phyloP scores from a whole-genome alignment of 2,888 invertebrate species.

The Exocentrus adspersus region DNA sequence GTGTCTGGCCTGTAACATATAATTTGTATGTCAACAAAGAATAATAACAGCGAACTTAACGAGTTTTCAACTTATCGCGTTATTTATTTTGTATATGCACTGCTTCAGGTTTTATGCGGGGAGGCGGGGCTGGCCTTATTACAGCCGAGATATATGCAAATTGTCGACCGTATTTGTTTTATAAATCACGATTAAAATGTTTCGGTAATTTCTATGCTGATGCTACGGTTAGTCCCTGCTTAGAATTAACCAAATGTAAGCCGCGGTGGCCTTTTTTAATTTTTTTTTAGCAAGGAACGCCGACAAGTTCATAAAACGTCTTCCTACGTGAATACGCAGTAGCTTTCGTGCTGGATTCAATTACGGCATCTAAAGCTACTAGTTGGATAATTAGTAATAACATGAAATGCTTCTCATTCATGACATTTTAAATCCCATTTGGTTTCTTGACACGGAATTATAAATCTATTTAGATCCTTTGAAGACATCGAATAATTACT shows the following conservation, averaged over 20 bases:
- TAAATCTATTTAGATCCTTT: no score
- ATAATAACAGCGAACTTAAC: conserved; percentile 62
- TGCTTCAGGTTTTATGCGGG: conserved; percentile 46
- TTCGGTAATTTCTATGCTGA: conserved; percentile 38
- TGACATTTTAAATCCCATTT: background rate
- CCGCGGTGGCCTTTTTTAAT: conserved; percentile 31
- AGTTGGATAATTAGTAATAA: no score
- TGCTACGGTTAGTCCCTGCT: conserved; percentile 14
- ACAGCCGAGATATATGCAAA: conserved; percentile 51
- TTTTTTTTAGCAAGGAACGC: conserved; percentile 11
- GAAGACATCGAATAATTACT: no score
- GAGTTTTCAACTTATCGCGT: conserved; percentile 61
- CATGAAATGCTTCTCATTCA: no score
- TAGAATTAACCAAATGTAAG: conserved; percentile 24
- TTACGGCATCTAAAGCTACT: background rate
- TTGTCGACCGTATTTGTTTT: conserved; percentile 53
- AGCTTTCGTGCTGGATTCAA: background rate
- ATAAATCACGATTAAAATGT: conserved; percentile 52
- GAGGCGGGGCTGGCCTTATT: conserved; percentile 43
- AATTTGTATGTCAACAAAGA: conserved; percentile 64
- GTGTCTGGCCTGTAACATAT: conserved; percentile 58
- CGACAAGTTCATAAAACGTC: background rate
- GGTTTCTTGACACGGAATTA: no score
- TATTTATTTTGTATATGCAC: conserved; percentile 57
- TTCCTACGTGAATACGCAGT: no score